Percentiles rank a stretch among this genome's conserved stretches.
These are phyloP conservation scores for Drosophila prostipennis DNA, from an alignment of 2,888 invertebrate species.

Conservation along the genomic window DNA sequence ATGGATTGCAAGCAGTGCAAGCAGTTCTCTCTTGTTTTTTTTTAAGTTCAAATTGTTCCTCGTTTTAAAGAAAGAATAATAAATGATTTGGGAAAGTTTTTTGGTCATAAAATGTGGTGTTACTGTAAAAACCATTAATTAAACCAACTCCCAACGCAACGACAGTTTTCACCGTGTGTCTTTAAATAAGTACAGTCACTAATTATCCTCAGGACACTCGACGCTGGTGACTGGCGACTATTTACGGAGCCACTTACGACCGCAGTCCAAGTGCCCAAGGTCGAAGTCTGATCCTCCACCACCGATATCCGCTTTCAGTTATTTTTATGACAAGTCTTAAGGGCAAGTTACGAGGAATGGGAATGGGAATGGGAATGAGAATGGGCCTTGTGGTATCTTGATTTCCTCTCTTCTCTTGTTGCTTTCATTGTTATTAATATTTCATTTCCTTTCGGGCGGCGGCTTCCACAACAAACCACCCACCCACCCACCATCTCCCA, in stretches of 20 bases:
- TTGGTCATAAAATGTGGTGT: background rate
- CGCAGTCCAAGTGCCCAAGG: slow-evolving; percentile 33
- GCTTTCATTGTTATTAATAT: slow-evolving; percentile 75
- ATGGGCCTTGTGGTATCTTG: slow-evolving; percentile 40
- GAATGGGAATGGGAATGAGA: slow-evolving; percentile 21
- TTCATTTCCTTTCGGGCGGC: slow-evolving; percentile 60
- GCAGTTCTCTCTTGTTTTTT: too few species aligned
- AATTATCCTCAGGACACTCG: slow-evolving; percentile 37
- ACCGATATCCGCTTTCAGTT: slow-evolving; percentile 40
- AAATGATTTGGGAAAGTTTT: too few species aligned
- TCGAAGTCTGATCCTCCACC: slow-evolving; percentile 15
- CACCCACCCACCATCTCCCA: background rate
- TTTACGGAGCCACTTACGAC: slow-evolving; percentile 44
- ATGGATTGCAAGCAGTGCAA: too few species aligned
- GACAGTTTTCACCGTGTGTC: background rate
- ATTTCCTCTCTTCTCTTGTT: slow-evolving; percentile 50
- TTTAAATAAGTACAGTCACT: slow-evolving; percentile 37
- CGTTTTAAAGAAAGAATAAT: too few species aligned
- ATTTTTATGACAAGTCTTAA: slow-evolving; percentile 28
- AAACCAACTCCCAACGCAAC: background rate
- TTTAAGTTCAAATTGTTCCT: too few species aligned
- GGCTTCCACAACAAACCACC: slow-evolving; percentile 6
- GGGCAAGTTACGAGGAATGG: slow-evolving; percentile 1
- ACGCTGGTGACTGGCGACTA: slow-evolving; percentile 25
- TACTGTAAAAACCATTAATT: slow-evolving; percentile 7